Evolutionary conservation across 2,797 vertebrate genomes (phyloP).

Genomic region (Merluccius polli): DNA sequence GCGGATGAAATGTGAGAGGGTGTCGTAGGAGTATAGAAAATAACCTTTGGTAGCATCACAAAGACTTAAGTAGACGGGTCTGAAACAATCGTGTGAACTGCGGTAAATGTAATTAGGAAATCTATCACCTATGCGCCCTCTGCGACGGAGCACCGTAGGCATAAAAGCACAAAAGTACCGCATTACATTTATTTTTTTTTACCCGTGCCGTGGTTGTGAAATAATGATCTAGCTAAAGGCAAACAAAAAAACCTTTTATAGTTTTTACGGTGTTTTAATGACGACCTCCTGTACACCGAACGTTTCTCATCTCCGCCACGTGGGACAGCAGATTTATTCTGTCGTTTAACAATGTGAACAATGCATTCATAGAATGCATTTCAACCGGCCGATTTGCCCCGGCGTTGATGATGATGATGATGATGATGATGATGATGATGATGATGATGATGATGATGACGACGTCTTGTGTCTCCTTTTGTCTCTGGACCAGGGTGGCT

Average conservation of each 20-base stretch:
- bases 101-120: not conserved
- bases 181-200: no score
- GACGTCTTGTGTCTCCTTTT: no score
- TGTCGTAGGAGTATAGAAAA: not conserved
- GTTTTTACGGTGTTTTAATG: no score
- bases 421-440: not conserved
- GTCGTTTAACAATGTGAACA: not conserved
- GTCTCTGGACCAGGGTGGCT: conserved; percentile 79
- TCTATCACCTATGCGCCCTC: no score
- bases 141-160: no score
- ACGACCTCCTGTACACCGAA: no score
- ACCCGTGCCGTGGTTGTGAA: no score
- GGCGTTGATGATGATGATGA: not conserved
- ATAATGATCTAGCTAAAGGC: no score
- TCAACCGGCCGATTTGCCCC: not conserved
- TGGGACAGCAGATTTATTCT: not conserved
- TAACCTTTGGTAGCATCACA: not conserved
- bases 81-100: not conserved
- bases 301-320: not conserved
- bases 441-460: not conserved
- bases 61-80: not conserved
- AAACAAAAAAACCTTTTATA: no score
- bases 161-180: no score
- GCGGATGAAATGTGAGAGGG: not conserved
- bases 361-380: not conserved